A percentile compares a stretch with the other conserved stretches of the same genome.
Conservation (phyloP, 1,140 invertebrate genomes). For the Penaeus vannamei region DNA sequence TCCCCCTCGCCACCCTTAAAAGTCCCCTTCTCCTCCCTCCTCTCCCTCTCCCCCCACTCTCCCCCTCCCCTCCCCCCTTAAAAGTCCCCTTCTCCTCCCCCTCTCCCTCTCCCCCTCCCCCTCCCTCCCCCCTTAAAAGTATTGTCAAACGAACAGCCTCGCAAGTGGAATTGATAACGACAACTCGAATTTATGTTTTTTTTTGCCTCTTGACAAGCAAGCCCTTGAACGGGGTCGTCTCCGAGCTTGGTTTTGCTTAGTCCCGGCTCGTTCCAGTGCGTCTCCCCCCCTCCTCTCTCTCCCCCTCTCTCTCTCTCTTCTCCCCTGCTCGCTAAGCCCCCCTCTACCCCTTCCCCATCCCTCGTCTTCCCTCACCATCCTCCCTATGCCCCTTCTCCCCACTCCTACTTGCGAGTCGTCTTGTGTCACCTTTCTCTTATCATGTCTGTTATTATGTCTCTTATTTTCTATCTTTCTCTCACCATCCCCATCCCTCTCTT, state of each 20-base stretch:
- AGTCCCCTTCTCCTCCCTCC: neutral
- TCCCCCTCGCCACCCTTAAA: neutral
- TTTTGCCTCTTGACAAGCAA: too few species aligned
- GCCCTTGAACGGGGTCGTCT: too few species aligned
- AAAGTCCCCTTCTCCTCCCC: neutral
- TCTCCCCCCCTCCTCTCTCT: neutral
- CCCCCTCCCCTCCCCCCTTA: too few species aligned
- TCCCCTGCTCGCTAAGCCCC: neutral
- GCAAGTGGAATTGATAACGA: too few species aligned
- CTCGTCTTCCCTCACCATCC: neutral
- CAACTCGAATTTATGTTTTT: too few species aligned
- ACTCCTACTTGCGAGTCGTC: conserved; percentile 9
- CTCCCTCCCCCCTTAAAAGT: neutral
- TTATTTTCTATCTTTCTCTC: neutral
- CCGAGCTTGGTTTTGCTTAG: too few species aligned
- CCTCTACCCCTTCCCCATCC: neutral
- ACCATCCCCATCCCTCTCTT: neutral
- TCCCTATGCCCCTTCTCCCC: neutral
- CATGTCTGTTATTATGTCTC: neutral
- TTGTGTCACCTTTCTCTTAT: neutral
- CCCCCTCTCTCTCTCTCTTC: neutral
- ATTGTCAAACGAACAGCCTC: too few species aligned
- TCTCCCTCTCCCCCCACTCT: too few species aligned
- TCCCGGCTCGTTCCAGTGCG: neutral
- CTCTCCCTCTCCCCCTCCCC: neutral